Percentiles rank a stretch among this genome's conserved stretches.
Evolutionary conservation across 35 echinoderm and acorn worm genomes (phyloP).

Genomic region (Ophiothrix spiculata): DNA sequence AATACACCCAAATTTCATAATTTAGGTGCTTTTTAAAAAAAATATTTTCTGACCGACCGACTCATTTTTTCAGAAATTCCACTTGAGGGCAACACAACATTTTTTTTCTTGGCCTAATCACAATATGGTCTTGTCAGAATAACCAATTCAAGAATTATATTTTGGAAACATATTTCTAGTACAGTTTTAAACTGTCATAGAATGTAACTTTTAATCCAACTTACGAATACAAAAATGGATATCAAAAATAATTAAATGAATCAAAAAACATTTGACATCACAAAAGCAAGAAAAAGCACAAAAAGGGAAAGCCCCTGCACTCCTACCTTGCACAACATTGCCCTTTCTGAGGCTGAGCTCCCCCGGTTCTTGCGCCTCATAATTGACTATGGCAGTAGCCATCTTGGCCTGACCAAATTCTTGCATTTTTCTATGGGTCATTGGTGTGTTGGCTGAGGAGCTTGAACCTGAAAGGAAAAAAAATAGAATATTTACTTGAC

Average conservation of each 20-base stretch:
- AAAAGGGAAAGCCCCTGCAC: too few species aligned
- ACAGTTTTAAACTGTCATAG: not conserved
- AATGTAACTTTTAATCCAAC: not conserved
- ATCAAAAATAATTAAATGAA: too few species aligned
- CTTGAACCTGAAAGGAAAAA: not conserved
- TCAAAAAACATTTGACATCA: not conserved
- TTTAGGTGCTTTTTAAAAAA: too few species aligned
- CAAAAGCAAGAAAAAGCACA: not conserved
- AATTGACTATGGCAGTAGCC: slow-evolving; percentile 62
- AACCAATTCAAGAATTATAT: too few species aligned
- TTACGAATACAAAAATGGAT: not conserved
- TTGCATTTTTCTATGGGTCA: slow-evolving; percentile 65
- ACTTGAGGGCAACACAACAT: too few species aligned
- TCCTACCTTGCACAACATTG: slow-evolving; percentile 74
- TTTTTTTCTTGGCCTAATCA: too few species aligned
- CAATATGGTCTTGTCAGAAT: too few species aligned
- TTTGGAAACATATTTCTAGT: not conserved
- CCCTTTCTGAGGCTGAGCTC: slow-evolving; percentile 70
- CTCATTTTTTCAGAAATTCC: too few species aligned
- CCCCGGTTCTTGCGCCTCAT: slow-evolving; percentile 59
- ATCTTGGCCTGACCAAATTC: slow-evolving; percentile 27
- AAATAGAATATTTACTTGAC: not conserved
- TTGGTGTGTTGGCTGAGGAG: slow-evolving; percentile 18
- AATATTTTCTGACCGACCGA: too few species aligned
- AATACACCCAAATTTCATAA: too few species aligned